Evolutionary conservation across 1,140 invertebrate species (phyloP).

Genomic region (Drosophila prosaltans): DNA sequence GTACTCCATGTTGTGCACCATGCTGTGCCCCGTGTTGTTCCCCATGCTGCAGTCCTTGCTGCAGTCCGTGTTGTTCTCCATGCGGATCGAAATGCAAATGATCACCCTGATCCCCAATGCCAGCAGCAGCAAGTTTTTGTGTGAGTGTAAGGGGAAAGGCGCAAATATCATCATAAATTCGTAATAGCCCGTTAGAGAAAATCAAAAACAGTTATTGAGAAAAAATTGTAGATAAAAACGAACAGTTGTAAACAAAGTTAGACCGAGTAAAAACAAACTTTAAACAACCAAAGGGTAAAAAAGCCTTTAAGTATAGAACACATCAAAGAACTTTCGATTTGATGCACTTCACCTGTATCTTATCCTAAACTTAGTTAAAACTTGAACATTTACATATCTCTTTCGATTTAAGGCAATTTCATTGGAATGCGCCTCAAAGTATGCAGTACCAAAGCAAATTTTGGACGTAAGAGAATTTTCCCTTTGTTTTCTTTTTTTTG

Average conservation of each 20-base stretch:
- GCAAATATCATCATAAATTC: constrained; percentile 24
- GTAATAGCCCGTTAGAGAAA: constrained; percentile 48
- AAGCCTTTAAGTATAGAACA: too few species aligned
- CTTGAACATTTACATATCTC: constrained; percentile 9
- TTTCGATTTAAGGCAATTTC: constrained; percentile 1
- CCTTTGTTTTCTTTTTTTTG: background rate
- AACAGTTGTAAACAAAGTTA: background rate
- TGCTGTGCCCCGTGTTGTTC: constrained; percentile 35
- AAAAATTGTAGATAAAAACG: background rate
- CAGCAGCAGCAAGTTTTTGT: background rate
- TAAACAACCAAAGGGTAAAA: too few species aligned
- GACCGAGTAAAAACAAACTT: too few species aligned
- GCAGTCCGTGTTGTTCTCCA: constrained; percentile 34
- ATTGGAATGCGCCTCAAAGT: constrained; percentile 14
- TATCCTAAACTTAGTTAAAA: background rate
- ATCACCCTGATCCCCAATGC: background rate
- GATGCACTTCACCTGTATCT: background rate
- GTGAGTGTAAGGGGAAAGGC: background rate
- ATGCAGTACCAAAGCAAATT: constrained; percentile 9
- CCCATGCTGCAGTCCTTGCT: constrained; percentile 34
- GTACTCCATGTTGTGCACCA: constrained; percentile 26
- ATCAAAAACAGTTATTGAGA: background rate
- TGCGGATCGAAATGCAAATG: constrained; percentile 15
- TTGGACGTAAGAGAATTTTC: background rate
- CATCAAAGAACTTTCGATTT: background rate